A percentile compares a stretch with the other conserved stretches of the same genome.
Evolutionary conservation across 1,140 invertebrate species (phyloP).

Genomic region (Philopotamus ludificatus): DNA sequence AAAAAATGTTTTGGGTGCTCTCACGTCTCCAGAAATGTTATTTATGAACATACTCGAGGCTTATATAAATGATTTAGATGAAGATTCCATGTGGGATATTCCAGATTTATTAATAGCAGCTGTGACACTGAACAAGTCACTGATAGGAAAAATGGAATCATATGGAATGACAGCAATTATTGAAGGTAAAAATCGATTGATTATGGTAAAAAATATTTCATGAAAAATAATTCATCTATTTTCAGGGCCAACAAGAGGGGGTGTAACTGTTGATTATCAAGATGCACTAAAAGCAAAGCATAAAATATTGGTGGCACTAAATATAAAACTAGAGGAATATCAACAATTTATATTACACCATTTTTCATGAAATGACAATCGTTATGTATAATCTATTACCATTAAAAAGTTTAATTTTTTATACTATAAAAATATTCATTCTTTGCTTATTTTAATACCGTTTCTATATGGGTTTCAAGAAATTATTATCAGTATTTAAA

Average conservation of each 20-base stretch:
- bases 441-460: too few species aligned
- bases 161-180: slow-evolving; percentile 22
- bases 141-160: slow-evolving; percentile 31
- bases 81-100: slow-evolving; percentile 40
- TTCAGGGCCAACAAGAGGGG: slow-evolving; percentile 29
- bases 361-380: slow-evolving; percentile 5
- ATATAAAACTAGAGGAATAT: slow-evolving; percentile 36
- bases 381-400: too few species aligned
- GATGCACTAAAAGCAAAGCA: slow-evolving; percentile 24
- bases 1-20: slow-evolving; percentile 44
- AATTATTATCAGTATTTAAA: too few species aligned
- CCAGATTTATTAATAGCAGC: slow-evolving; percentile 45
- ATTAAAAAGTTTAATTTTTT: too few species aligned
- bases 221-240: slow-evolving; percentile 1
- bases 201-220: neutral
- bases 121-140: slow-evolving; percentile 41
- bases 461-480: too few species aligned
- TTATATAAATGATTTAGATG: slow-evolving; percentile 19
- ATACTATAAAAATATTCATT: too few species aligned
- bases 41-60: slow-evolving; percentile 55
- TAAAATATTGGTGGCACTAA: slow-evolving; percentile 43
- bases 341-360: slow-evolving; percentile 32
- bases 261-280: slow-evolving; percentile 42
- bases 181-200: slow-evolving; percentile 8
- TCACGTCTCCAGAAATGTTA: slow-evolving; percentile 44